These are phyloP conservation scores for Apodemus sylvaticus DNA, from an alignment of 2,113 vertebrate species.

Conservation along the genomic window DNA sequence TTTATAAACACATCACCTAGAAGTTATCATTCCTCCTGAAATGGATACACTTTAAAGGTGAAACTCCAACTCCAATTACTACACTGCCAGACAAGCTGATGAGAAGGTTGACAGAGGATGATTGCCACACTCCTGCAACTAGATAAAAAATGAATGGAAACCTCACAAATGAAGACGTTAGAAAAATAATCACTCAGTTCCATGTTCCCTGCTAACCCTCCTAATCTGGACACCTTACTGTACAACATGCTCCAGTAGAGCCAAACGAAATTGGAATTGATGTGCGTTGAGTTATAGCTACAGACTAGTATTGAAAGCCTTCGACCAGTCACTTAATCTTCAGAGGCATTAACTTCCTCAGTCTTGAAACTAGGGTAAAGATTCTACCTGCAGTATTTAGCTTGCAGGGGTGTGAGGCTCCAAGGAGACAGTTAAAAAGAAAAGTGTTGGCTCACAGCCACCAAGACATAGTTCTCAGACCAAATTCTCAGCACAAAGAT, in stretches of 20 bases:
- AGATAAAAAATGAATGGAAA: neutral
- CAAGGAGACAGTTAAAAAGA: neutral
- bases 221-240: neutral
- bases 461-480: neutral
- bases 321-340: neutral
- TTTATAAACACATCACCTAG: neutral
- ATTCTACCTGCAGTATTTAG: neutral
- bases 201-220: neutral
- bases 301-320: neutral
- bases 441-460: neutral
- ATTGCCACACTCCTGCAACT: neutral
- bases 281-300: neutral
- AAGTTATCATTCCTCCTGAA: conserved; percentile 10
- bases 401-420: neutral
- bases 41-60: neutral
- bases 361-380: conserved; percentile 48
- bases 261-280: neutral
- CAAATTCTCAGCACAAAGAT: neutral
- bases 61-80: neutral
- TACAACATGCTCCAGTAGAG: neutral
- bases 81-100: neutral
- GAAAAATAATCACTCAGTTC: neutral
- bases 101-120: neutral
- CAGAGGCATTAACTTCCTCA: neutral
- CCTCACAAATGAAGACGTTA: neutral